Evolutionary conservation across 2,113 vertebrate species (phyloP).

Genomic region (Menidia beryllina): DNA sequence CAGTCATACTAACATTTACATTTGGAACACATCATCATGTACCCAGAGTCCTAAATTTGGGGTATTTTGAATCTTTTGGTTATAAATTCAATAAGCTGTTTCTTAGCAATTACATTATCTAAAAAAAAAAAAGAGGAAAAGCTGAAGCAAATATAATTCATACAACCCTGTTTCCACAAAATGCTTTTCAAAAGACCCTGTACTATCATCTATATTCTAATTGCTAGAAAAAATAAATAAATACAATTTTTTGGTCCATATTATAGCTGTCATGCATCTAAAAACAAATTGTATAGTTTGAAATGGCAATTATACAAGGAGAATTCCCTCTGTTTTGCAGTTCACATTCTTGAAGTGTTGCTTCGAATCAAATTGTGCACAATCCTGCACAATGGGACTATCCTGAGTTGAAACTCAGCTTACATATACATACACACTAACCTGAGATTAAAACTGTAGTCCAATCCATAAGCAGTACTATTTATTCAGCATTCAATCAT

Average conservation of each 20-base stretch:
- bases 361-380: conserved; percentile 45
- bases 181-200: conserved; percentile 77
- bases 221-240: conserved; percentile 7
- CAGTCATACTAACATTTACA: conserved; percentile 81
- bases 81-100: conserved; percentile 44
- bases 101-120: conserved; percentile 53
- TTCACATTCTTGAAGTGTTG: conserved; percentile 37
- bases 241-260: conserved; percentile 48
- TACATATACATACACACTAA: conserved; percentile 73
- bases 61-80: conserved; percentile 48
- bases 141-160: conserved; percentile 47
- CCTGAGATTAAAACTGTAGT: conserved; percentile 78
- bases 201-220: conserved; percentile 40
- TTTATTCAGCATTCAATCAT: conserved; percentile 66
- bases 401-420: conserved; percentile 76
- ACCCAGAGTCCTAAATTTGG: conserved; percentile 64
- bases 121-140: conserved; percentile 60
- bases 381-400: conserved; percentile 48
- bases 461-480: conserved; percentile 67
- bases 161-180: conserved; percentile 81
- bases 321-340: conserved; percentile 33
- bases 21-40: conserved; percentile 68
- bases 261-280: conserved; percentile 51
- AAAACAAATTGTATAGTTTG: conserved; percentile 53
- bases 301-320: conserved; percentile 24